Evolutionary conservation across 2,888 invertebrate species (phyloP).

Genomic region (Tinea pellionella): DNA sequence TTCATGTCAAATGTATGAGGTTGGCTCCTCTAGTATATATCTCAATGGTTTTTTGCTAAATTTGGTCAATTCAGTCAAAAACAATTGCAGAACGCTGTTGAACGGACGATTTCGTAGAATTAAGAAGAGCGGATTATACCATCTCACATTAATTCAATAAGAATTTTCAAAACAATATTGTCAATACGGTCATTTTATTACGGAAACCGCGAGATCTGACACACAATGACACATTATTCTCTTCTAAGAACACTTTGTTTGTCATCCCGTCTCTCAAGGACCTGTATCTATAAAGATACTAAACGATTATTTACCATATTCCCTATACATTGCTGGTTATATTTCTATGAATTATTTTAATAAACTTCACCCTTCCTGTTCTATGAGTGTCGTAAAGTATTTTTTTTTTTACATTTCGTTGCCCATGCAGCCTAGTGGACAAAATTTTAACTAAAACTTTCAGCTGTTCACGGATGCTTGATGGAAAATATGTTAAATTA

Average conservation of each 20-base stretch:
- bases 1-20: too few species aligned
- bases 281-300: neutral
- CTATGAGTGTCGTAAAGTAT: too few species aligned
- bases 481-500: too few species aligned
- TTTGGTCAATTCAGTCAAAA: too few species aligned
- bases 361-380: too few species aligned
- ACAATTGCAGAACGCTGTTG: too few species aligned
- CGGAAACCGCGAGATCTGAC: slow-evolving; percentile 3
- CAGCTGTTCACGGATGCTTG: too few species aligned
- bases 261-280: neutral
- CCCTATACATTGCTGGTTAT: neutral
- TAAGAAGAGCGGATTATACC: neutral
- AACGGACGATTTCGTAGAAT: neutral
- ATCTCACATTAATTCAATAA: neutral
- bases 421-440: too few species aligned
- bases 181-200: neutral
- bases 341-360: neutral
- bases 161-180: neutral
- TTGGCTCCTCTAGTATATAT: too few species aligned
- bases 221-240: slow-evolving; percentile 16
- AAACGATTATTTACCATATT: neutral
- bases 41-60: too few species aligned
- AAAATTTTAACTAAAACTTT: too few species aligned
- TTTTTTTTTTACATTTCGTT: too few species aligned
- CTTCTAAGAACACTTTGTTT: slow-evolving; percentile 14